Percentiles rank a stretch among this genome's conserved stretches.
Evolutionary conservation across 2,888 invertebrate genomes (phyloP).

Genomic region (Melanotus villosus): DNA sequence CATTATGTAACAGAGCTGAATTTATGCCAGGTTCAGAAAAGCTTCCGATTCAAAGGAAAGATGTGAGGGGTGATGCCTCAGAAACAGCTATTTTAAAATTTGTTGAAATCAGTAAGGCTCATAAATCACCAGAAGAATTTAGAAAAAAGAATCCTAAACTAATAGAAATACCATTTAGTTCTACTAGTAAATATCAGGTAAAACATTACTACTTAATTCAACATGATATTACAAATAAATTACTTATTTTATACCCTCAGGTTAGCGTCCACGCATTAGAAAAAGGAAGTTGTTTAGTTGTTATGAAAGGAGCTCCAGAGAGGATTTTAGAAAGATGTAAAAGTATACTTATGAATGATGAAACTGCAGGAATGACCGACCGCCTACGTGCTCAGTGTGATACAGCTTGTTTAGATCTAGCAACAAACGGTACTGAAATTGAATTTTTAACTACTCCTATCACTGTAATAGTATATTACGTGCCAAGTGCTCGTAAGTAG

Average conservation of each 20-base stretch:
- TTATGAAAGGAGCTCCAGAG: constrained; percentile 86
- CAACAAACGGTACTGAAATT: constrained; percentile 66
- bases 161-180: constrained; percentile 79
- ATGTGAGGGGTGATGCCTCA: constrained; percentile 79
- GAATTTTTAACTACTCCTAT: background rate
- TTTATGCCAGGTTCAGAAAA: constrained; percentile 68
- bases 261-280: constrained; percentile 76
- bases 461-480: too few species aligned
- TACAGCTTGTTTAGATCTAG: constrained; percentile 83
- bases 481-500: too few species aligned
- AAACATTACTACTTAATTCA: background rate
- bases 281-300: constrained; percentile 72
- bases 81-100: constrained; percentile 80
- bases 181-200: constrained; percentile 79
- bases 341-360: constrained; percentile 73
- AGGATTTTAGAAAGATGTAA: constrained; percentile 78
- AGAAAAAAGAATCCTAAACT: constrained; percentile 72
- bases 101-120: constrained; percentile 71
- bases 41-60: constrained; percentile 70
- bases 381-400: constrained; percentile 74
- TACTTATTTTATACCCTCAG: constrained; percentile 48
- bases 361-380: constrained; percentile 71
- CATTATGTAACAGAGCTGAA: constrained; percentile 82
- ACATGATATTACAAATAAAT: too few species aligned
- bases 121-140: constrained; percentile 56